Evolutionary conservation across 2,113 vertebrate species (phyloP).

Genomic region (Numenius arquata): DNA sequence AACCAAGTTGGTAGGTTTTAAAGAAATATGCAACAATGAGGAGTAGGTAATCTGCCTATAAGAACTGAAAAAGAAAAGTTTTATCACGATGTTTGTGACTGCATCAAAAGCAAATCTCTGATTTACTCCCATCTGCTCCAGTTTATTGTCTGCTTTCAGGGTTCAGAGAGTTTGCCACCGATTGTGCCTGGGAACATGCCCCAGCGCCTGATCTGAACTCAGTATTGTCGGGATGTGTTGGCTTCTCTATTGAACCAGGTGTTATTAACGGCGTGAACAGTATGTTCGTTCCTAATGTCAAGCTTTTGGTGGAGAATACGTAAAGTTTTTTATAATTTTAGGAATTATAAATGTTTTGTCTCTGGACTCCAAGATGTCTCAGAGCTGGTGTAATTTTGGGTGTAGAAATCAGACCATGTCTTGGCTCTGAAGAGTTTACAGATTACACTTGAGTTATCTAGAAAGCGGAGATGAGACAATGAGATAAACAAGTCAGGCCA

Average conservation of each 20-base stretch:
- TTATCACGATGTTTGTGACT: background rate
- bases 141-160: background rate
- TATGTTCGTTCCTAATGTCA: background rate
- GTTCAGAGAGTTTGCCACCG: background rate
- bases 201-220: background rate
- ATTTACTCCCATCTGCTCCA: background rate
- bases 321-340: background rate
- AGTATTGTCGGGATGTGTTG: background rate
- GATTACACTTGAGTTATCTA: background rate
- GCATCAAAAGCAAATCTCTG: background rate
- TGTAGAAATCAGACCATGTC: background rate
- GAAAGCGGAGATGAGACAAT: background rate
- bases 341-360: background rate
- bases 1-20: background rate
- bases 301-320: background rate
- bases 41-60: background rate
- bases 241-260: background rate
- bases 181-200: background rate
- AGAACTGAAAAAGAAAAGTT: background rate
- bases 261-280: background rate
- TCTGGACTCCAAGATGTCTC: background rate
- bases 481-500: background rate
- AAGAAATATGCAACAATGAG: background rate
- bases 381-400: background rate
- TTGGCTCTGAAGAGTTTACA: background rate